Evolutionary conservation across 2,888 invertebrate genomes (phyloP).

Genomic region (Julus scandinavius): DNA sequence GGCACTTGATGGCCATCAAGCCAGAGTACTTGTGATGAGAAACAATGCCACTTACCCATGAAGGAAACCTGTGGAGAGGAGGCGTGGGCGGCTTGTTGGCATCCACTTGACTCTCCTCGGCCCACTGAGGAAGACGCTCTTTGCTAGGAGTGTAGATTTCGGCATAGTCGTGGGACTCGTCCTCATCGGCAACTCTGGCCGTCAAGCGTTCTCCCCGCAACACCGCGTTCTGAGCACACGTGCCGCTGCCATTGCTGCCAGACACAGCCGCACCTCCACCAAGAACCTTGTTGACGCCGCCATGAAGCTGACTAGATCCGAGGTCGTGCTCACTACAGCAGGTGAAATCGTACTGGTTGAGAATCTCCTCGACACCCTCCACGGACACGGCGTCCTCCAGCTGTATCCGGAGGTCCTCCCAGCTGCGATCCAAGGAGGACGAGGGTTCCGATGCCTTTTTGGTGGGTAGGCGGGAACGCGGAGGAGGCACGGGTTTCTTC

Average conservation of each 20-base stretch:
- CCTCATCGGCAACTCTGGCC: conserved; percentile 60
- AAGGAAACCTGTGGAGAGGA: conserved; percentile 88
- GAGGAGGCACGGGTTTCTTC: conserved; percentile 61
- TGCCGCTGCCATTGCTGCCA: not conserved
- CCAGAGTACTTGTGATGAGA: too few relatives aligned
- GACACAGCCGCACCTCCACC: not conserved
- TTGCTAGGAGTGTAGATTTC: conserved; percentile 93
- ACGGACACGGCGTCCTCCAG: conserved; percentile 42
- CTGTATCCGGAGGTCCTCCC: conserved; percentile 33
- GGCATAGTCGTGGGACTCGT: conserved; percentile 82
- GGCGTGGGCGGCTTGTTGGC: conserved; percentile 83
- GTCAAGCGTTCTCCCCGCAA: conserved; percentile 53
- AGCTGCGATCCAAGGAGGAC: conserved; percentile 50
- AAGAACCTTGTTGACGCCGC: not conserved
- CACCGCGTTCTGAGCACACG: conserved; percentile 4
- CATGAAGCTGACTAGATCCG: not conserved
- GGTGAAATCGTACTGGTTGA: conserved; percentile 37
- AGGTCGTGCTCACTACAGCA: not conserved
- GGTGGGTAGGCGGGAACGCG: conserved; percentile 59
- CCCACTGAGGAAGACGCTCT: conserved; percentile 70
- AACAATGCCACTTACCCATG: conserved; percentile 73
- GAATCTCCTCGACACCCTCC: conserved; percentile 40
- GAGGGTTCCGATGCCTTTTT: conserved; percentile 53
- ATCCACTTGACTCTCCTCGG: conserved; percentile 60
- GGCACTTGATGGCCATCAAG: too few relatives aligned